Conservation (phyloP, 2,797 vertebrate genomes). For the Poeciliopsis infans region DNA sequence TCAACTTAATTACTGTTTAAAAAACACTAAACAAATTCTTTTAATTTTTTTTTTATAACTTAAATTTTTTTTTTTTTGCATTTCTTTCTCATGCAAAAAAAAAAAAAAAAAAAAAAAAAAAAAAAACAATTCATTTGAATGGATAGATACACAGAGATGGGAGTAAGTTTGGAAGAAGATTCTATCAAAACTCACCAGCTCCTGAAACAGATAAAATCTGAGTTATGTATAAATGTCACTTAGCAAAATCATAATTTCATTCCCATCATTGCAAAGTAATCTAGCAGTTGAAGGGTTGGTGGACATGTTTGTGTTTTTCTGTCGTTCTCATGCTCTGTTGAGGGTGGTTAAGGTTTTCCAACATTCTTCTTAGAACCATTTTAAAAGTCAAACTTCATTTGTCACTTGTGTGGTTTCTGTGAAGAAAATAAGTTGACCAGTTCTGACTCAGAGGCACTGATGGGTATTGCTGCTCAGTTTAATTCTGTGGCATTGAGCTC, state of each 20-base stretch:
- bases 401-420: neutral
- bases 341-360: neutral
- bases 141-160: no score
- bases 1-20: no score
- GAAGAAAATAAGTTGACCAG: neutral
- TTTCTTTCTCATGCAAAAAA: no score
- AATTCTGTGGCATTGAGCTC: conserved; percentile 4
- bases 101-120: no score
- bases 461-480: neutral
- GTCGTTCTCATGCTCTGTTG: neutral
- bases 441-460: neutral
- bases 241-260: neutral
- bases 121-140: no score
- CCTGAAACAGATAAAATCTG: neutral
- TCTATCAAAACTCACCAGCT: neutral
- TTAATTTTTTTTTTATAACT: no score
- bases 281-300: neutral
- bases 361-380: neutral
- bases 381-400: neutral
- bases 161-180: no score
- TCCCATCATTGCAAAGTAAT: neutral
- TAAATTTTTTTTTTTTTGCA: no score
- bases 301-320: neutral
- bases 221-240: neutral
- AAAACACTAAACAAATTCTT: no score